Base-by-base conservation (phyloP, 2,888 invertebrate genomes). In the Macrosiphum euphorbiae region DNA sequence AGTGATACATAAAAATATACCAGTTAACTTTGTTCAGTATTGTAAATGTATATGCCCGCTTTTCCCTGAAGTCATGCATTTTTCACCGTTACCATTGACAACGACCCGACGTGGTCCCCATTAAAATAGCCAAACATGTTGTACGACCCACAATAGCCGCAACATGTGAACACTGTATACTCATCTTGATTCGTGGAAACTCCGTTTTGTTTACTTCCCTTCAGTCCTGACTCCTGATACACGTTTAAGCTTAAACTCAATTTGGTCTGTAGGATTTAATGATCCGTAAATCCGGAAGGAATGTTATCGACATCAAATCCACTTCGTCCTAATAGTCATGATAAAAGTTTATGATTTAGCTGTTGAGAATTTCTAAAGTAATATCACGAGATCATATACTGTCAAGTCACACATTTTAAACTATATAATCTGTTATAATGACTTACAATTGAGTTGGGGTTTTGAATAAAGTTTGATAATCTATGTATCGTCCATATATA, bases 41-140 rank as follows among this genome's bases (percentile, higher is more conserved):
- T 52, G 50, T 90, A 78, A 11, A 35, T 20, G 52, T 52, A 13
- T 13, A 44, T 41, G 90, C 11, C 84, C 28, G 55, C 44, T 85
- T 58, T 90, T 50, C 50, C 50, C 90, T 11, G 52, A 28, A 86
- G 55, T 47, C 91, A 85, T 92, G 58, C n/a, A 92, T 92, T 92
- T 91, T 92, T 86, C 86, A 86, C 91, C 58, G 91, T 92, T 92
- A 92, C 91, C 86, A 92, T 58, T 92, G 91, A 86, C 91, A 44
- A 91, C 91, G 91, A 85, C 90, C 90, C 41, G 85, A 85, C n/a
- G 20, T 41, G 35, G 28, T 85, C 44, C 35, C 85, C 91, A 44
- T 91, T 91, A 85, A 91, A 91, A 85, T 55, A n/a, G 55, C 91
- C 13, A 44, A 50, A n/a, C 91, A 28, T 44, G 85, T 85, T 85